These are phyloP conservation scores for Ciconia nigra DNA, from an alignment of 2,797 vertebrate species.

Conservation along the genomic window DNA sequence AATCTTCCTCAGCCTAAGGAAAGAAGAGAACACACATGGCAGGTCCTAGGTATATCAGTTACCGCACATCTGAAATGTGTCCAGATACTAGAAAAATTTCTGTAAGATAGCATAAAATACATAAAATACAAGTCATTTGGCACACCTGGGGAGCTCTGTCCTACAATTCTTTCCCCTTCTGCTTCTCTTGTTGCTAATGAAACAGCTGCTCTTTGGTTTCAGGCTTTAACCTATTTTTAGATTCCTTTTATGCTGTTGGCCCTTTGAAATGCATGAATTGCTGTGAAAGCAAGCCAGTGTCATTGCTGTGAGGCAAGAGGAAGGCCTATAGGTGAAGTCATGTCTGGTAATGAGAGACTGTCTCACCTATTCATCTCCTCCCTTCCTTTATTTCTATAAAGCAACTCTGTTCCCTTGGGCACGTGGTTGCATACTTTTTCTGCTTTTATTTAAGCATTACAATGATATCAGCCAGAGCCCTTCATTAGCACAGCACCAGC, in stretches of 20 bases:
- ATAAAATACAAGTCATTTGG: neutral
- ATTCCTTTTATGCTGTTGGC: conserved; percentile 19
- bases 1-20: neutral
- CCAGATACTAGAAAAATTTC: neutral
- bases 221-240: conserved; percentile 53
- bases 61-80: neutral
- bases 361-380: conserved; percentile 16
- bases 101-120: neutral
- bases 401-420: neutral
- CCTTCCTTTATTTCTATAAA: neutral
- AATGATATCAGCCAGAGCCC: neutral
- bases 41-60: neutral
- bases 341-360: neutral
- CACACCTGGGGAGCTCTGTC: neutral
- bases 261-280: conserved; percentile 40
- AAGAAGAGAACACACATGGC: neutral
- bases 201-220: conserved; percentile 36
- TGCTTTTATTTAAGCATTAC: neutral
- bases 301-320: conserved; percentile 16
- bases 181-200: conserved; percentile 12
- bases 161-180: neutral
- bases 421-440: neutral
- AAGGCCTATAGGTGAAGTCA: neutral
- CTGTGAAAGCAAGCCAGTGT: neutral
- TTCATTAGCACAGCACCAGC: neutral